Base-by-base conservation (phyloP, 1,140 invertebrate genomes). In the Lasioglossum albipes region DNA sequence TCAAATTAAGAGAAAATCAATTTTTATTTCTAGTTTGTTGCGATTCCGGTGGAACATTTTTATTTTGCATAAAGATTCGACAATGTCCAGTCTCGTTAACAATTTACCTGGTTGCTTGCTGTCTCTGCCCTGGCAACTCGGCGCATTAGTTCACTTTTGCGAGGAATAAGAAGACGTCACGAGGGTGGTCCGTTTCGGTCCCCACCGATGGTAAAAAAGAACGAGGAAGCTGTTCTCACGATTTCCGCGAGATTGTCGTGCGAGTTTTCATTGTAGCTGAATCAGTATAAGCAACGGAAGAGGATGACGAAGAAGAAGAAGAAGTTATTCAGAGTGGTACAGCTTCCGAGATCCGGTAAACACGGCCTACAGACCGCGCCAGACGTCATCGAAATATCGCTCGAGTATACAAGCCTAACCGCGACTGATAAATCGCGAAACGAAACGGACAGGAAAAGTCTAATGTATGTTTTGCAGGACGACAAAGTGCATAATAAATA, bases 321-420 rank as follows among this genome's bases (percentile, higher is more conserved):
- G 2, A 31, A 36, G 20, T 54, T 22, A 13, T 22, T 27, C 31
- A 62, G 49, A 36, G 64, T 67, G 45, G 62, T 75, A 54, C 68
- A 84, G 79, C 82, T 67, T 75, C 71, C 79, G 59, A 61, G 71
- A 57, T 52, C 79, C 73, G 73, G 64, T 87, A 72, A 80, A 86
- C 62, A 87, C 65, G 85, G 85, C 85, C 85, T 87, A 87, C 45
- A 86, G 75, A 84, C 70, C 74, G 72, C 75, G 72, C 65, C 69
- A 79, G 84, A 73, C 52, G 68, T 73, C 84, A 69, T 77, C 64
- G 64, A 76, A 59, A 36, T 36, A 5, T 71, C 79, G 67, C 69
- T 82, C 59, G 79, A 64, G 75, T 64, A 36, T 36, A 36, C 5
- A 78, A 81, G 64, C 61, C 62, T 62, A 31, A 54, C 52, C 69